Evolutionary conservation across 23 tunicate species (phyloP).

Genomic region (Trididemnum clinides): DNA sequence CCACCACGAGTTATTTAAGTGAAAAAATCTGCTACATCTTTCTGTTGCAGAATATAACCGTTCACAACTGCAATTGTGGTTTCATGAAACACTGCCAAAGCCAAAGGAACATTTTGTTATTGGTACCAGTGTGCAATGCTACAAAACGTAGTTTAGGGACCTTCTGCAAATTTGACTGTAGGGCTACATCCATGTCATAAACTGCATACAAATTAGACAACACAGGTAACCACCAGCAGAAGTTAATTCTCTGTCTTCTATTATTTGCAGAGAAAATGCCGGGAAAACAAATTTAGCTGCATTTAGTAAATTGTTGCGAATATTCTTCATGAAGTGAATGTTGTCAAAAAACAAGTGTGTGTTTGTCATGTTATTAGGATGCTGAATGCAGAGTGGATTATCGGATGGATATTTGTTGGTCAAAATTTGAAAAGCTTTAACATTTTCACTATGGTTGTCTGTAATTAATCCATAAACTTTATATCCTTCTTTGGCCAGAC

Average conservation of each 20-base stretch:
- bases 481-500: neutral
- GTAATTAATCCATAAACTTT: neutral
- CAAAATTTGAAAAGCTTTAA: neutral
- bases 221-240: neutral
- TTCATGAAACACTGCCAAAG: neutral
- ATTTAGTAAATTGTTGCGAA: neutral
- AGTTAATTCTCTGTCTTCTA: neutral
- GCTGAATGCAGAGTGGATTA: neutral
- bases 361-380: neutral
- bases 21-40: too few relatives aligned
- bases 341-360: neutral
- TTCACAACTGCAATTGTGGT: too few relatives aligned
- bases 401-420: neutral
- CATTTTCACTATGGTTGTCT: neutral
- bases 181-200: neutral
- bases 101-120: neutral
- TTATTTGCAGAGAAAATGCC: neutral
- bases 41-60: too few relatives aligned
- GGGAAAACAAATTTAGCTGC: neutral
- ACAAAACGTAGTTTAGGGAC: neutral
- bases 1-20: neutral
- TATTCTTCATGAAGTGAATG: neutral
- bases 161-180: neutral
- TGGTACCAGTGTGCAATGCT: neutral
- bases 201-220: neutral